Percentiles rank a stretch among this genome's conserved stretches.
phyloP scores from a whole-genome alignment of 2,797 vertebrate genomes.

The Clarias pachynema region DNA sequence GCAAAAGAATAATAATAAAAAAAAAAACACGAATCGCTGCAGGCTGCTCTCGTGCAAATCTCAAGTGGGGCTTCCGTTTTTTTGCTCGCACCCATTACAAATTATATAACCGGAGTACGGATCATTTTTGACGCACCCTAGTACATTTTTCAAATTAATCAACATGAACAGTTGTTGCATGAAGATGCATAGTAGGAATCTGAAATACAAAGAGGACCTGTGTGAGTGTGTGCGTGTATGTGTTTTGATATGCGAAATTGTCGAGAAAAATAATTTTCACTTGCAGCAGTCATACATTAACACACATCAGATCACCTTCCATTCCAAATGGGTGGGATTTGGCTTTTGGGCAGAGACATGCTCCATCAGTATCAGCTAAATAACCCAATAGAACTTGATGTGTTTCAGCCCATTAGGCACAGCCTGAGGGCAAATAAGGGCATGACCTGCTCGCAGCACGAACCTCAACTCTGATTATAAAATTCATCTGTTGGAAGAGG shows the following conservation, averaged over 20 bases:
- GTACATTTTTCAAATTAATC: background rate
- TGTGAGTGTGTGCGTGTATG: slow-evolving; percentile 11
- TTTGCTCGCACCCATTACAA: no score
- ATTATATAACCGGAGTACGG: no score
- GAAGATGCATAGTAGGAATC: background rate
- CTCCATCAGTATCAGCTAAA: slow-evolving; percentile 34
- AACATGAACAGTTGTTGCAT: background rate
- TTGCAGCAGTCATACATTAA: slow-evolving; percentile 34
- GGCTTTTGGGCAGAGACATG: slow-evolving; percentile 36
- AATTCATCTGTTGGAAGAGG: slow-evolving; percentile 34
- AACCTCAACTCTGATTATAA: slow-evolving; percentile 28
- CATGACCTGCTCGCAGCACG: slow-evolving; percentile 32
- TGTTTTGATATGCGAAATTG: slow-evolving; percentile 29
- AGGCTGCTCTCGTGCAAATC: no score
- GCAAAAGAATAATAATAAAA: no score
- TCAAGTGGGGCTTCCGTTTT: no score
- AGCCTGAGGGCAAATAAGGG: slow-evolving; percentile 25
- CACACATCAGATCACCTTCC: slow-evolving; percentile 24
- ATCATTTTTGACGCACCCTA: no score
- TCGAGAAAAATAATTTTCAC: slow-evolving; percentile 26
- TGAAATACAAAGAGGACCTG: slow-evolving; percentile 47
- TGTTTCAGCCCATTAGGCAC: slow-evolving; percentile 26
- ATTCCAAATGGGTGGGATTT: slow-evolving; percentile 40
- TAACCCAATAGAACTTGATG: slow-evolving; percentile 42
- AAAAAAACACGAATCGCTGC: no score